phyloP scores from a whole-genome alignment of 2,888 invertebrate genomes.

The Ellobium chinense region DNA sequence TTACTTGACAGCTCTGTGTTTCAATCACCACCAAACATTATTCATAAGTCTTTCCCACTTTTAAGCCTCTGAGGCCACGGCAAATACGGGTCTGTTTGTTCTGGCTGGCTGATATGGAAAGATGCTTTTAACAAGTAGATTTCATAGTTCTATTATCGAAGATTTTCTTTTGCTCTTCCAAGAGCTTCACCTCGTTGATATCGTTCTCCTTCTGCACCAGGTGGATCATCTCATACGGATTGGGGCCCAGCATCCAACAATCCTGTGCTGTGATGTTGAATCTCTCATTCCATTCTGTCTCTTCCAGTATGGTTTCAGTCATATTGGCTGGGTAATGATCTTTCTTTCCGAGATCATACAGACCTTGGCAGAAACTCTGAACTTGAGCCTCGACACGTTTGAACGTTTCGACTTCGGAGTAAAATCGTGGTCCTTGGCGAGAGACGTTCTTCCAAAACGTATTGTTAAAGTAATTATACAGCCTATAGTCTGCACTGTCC shows the following conservation, averaged over 20 bases:
- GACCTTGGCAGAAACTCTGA: conserved; percentile 40
- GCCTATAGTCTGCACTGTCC: conserved; percentile 70
- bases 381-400: conserved; percentile 47
- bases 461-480: conserved; percentile 73
- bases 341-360: neutral
- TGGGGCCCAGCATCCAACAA: conserved; percentile 41
- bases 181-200: conserved; percentile 3
- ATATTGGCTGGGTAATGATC: neutral
- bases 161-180: conserved; percentile 15
- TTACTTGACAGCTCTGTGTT: too few species aligned
- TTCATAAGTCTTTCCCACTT: too few species aligned
- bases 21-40: too few species aligned
- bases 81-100: too few species aligned
- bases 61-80: too few species aligned
- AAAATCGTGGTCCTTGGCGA: conserved; percentile 61
- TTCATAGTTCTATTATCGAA: conserved; percentile 23
- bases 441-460: conserved; percentile 70
- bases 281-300: conserved; percentile 20
- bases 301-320: neutral
- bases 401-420: conserved; percentile 58
- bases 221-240: neutral
- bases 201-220: conserved; percentile 29
- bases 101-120: too few species aligned
- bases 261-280: conserved; percentile 20
- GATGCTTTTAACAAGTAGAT: conserved; percentile 12